Percentiles rank a stretch among this genome's conserved stretches.
Evolutionary conservation across 1,140 invertebrate species (phyloP).

Genomic region (Drosophila athabasca): DNA sequence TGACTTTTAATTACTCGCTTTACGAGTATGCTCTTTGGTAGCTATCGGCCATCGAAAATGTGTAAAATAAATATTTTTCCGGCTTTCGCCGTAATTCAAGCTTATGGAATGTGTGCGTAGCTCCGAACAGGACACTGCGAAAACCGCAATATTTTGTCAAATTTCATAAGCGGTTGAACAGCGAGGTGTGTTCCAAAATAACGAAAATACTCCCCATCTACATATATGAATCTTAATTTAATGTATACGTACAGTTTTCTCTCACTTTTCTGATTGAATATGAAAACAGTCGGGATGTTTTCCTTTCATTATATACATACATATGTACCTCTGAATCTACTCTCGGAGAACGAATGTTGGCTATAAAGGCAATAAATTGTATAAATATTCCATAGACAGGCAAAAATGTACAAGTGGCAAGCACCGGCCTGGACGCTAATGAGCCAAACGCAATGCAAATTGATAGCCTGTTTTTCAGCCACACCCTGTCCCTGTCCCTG

Average conservation of each 20-base stretch:
- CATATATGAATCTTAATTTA: too few species aligned
- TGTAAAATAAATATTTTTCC: constrained; percentile 68
- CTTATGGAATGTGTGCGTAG: constrained; percentile 47
- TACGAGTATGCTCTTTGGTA: constrained; percentile 21
- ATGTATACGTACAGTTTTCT: too few species aligned
- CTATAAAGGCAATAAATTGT: constrained; percentile 58
- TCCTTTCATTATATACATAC: too few species aligned
- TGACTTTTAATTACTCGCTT: constrained; percentile 67
- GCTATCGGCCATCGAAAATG: constrained; percentile 48
- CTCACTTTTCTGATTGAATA: too few species aligned
- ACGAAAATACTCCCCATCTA: too few species aligned
- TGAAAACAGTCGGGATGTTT: too few species aligned
- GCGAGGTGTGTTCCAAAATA: constrained; percentile 14
- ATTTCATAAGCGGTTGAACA: constrained; percentile 14
- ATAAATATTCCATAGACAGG: constrained; percentile 42
- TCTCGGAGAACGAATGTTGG: constrained; percentile 23
- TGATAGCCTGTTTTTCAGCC: constrained; percentile 60
- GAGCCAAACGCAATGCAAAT: constrained; percentile 77
- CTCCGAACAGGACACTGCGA: constrained; percentile 5
- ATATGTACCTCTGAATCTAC: background rate
- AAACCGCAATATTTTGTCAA: constrained; percentile 72
- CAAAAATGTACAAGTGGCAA: constrained; percentile 64
- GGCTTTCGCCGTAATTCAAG: constrained; percentile 61
- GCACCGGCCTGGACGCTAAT: constrained; percentile 61
- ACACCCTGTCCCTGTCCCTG: too few species aligned